Percentiles rank a stretch among this genome's conserved stretches.
Conservation (phyloP, 2,113 vertebrate genomes). For the Microcebus ravelobensis region DNA sequence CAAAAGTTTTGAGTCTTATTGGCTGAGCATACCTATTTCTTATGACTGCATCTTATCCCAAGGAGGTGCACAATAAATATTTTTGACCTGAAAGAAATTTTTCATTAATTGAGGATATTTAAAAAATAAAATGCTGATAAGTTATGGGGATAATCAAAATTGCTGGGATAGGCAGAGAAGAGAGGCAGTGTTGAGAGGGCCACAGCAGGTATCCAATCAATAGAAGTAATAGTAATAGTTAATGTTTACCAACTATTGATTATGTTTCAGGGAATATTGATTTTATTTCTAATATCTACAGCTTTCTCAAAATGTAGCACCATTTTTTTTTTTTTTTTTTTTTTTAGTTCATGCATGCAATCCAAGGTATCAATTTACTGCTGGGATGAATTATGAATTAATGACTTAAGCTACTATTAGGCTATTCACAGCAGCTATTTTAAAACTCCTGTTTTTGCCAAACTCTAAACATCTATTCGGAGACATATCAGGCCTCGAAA, state of each 20-base stretch:
- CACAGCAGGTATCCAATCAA: not conserved
- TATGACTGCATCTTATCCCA: not conserved
- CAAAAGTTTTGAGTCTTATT: not conserved
- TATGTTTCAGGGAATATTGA: not conserved
- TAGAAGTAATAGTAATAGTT: not conserved
- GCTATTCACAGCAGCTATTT: not conserved
- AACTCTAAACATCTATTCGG: not conserved
- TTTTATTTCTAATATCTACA: not conserved
- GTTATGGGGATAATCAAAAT: not conserved
- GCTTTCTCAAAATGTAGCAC: not conserved
- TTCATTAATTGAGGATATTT: not conserved
- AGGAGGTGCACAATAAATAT: not conserved
- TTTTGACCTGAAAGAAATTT: not conserved
- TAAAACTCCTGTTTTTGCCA: not conserved
- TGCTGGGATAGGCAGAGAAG: not conserved
- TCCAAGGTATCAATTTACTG: not conserved
- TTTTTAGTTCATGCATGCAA: not conserved
- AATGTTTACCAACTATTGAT: not conserved
- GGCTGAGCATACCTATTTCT: not conserved
- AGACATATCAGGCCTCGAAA: not conserved
- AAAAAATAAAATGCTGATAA: not conserved
- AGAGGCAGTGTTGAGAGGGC: not conserved
- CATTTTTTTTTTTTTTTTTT: not conserved
- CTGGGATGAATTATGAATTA: not conserved
- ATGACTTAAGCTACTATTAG: not conserved